phyloP scores from a whole-genome alignment of 2,888 invertebrate species.

The Agrochola macilenta region DNA sequence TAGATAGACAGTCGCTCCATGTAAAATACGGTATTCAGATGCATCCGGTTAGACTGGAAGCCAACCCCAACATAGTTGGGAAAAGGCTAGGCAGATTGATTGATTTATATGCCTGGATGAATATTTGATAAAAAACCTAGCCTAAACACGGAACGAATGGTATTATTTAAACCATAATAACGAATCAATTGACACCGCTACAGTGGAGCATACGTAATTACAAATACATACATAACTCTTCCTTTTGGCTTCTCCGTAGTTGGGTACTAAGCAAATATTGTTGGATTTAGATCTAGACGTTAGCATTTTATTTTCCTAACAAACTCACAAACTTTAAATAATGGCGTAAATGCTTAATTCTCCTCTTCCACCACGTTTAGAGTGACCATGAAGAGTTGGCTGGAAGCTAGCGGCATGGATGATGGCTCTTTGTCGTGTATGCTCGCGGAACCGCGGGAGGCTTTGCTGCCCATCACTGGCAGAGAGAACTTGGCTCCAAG shows the following conservation, averaged over 20 bases:
- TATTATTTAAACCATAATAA: neutral
- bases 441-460: conserved; percentile 88
- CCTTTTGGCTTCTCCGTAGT: neutral
- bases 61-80: no score
- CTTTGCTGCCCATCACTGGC: conserved; percentile 87
- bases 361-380: conserved; percentile 41
- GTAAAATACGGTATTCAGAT: no score
- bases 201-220: neutral
- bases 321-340: neutral
- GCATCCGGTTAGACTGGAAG: no score
- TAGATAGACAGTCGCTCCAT: no score
- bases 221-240: neutral
- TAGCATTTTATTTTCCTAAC: neutral
- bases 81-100: no score
- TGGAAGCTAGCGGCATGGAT: conserved; percentile 84
- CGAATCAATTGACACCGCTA: neutral
- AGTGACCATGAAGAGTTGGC: conserved; percentile 87
- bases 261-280: no score
- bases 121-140: neutral
- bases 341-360: neutral
- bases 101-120: no score
- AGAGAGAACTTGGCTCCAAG: conserved; percentile 88
- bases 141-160: neutral
- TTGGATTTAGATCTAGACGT: neutral
- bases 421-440: conserved; percentile 84